Percentiles rank a stretch among this genome's conserved stretches.
phyloP scores from a whole-genome alignment of 2,888 invertebrate species.

The Dynastes tityus region DNA sequence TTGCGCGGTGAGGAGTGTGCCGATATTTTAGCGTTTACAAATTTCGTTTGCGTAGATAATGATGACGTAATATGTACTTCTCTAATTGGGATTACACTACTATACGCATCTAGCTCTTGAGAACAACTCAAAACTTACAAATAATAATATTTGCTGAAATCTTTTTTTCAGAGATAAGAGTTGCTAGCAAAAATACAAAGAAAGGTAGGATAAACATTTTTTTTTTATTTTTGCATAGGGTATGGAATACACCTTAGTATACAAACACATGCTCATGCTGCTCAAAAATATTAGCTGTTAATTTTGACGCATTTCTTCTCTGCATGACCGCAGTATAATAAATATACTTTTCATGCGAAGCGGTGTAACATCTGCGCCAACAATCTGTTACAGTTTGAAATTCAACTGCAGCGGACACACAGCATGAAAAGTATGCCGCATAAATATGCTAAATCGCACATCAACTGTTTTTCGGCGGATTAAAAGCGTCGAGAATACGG shows the following conservation, averaged over 20 bases:
- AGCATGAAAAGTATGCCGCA: conserved; percentile 31
- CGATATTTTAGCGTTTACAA: too few species aligned
- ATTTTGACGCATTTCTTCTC: conserved; percentile 26
- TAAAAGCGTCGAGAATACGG: conserved; percentile 38
- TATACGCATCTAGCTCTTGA: too few species aligned
- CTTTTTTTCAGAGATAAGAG: too few species aligned
- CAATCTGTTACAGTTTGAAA: conserved; percentile 45
- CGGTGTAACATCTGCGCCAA: conserved; percentile 40
- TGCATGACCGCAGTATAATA: conserved; percentile 22
- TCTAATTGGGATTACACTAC: too few species aligned
- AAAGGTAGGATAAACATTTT: too few species aligned
- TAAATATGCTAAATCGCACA: conserved; percentile 44
- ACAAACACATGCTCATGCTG: not conserved
- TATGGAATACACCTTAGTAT: not conserved
- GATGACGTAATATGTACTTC: too few species aligned
- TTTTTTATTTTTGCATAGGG: too few species aligned
- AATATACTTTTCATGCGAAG: conserved; percentile 31
- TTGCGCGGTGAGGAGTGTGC: too few species aligned
- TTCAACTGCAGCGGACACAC: conserved; percentile 27
- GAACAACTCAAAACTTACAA: too few species aligned
- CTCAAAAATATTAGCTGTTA: conserved; percentile 22
- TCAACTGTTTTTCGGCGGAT: conserved; percentile 44
- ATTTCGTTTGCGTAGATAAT: too few species aligned
- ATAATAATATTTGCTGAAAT: too few species aligned
- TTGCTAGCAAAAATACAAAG: too few species aligned